These are phyloP conservation scores for Cranoglanis bouderius DNA, from an alignment of 2,113 vertebrate species.

Conservation along the genomic window DNA sequence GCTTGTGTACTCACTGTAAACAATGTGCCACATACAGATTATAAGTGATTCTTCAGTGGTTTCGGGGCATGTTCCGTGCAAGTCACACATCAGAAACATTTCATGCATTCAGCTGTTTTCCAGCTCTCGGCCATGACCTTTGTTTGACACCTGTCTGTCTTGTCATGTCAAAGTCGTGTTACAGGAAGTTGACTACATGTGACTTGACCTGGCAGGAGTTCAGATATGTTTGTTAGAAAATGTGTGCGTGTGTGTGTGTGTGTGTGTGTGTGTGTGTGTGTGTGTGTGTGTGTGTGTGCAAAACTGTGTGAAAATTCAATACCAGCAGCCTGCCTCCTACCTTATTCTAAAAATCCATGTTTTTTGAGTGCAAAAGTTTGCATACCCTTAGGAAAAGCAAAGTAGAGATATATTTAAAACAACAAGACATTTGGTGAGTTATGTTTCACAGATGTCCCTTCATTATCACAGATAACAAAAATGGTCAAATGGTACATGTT, in stretches of 20 bases:
- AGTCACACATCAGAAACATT: slow-evolving; percentile 34
- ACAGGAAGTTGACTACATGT: slow-evolving; percentile 8
- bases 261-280: not conserved
- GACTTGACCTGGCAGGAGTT: slow-evolving; percentile 16
- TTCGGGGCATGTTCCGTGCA: not conserved
- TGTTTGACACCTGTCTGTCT: slow-evolving; percentile 53
- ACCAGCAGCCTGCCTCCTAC: not conserved
- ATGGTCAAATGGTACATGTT: not conserved
- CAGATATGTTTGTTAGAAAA: not conserved
- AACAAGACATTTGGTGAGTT: not conserved
- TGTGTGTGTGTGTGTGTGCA: not conserved
- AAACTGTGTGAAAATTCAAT: slow-evolving; percentile 8
- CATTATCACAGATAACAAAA: not conserved
- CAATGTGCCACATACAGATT: not conserved
- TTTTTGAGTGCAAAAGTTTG: not conserved
- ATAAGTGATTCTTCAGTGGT: not conserved
- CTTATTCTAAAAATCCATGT: not conserved
- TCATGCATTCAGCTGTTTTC: slow-evolving; percentile 23
- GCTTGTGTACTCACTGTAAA: not conserved
- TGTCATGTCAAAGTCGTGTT: slow-evolving; percentile 36
- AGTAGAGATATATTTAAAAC: not conserved
- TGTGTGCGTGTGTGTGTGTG: not conserved
- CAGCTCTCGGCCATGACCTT: slow-evolving; percentile 39
- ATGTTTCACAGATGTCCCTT: not conserved
- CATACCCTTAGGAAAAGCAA: not conserved